phyloP scores from a whole-genome alignment of 2,888 invertebrate genomes.

The Nemotelus nigrinus region DNA sequence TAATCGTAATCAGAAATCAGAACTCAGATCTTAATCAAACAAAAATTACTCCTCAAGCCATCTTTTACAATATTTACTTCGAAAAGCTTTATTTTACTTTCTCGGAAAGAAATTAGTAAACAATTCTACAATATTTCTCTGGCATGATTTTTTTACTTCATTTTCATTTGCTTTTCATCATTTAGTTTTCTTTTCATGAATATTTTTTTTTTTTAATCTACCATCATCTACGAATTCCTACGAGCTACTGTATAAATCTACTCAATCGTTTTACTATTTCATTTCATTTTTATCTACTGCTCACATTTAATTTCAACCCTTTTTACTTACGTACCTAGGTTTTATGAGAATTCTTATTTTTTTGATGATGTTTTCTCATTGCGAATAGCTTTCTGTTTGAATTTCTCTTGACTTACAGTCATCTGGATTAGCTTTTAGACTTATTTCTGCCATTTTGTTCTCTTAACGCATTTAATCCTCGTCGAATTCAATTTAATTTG shows the following conservation, averaged over 20 bases:
- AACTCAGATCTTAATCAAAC: conserved; percentile 11
- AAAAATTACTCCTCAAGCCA: not conserved
- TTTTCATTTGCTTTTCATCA: not conserved
- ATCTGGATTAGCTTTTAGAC: too few species aligned
- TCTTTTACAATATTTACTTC: too few species aligned
- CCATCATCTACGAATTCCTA: conserved; percentile 46
- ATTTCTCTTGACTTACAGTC: too few species aligned
- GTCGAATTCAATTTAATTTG: not conserved
- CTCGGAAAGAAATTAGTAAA: too few species aligned
- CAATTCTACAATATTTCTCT: not conserved
- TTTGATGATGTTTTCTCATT: conserved; percentile 34
- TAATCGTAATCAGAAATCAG: not conserved
- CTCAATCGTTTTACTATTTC: conserved; percentile 45
- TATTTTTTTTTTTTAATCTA: conserved; percentile 44
- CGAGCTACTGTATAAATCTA: conserved; percentile 49
- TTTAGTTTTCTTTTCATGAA: not conserved
- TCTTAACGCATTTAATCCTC: not conserved
- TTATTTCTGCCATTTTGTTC: not conserved
- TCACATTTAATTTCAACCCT: conserved; percentile 27
- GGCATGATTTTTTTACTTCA: not conserved
- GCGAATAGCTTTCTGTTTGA: not conserved
- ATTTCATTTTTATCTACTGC: conserved; percentile 28
- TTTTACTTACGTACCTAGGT: conserved; percentile 22
- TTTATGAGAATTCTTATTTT: conserved; percentile 38
- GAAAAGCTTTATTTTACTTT: too few species aligned